Evolutionary conservation across 1,140 invertebrate species (phyloP).

Genomic region (Bombus soroeensis): DNA sequence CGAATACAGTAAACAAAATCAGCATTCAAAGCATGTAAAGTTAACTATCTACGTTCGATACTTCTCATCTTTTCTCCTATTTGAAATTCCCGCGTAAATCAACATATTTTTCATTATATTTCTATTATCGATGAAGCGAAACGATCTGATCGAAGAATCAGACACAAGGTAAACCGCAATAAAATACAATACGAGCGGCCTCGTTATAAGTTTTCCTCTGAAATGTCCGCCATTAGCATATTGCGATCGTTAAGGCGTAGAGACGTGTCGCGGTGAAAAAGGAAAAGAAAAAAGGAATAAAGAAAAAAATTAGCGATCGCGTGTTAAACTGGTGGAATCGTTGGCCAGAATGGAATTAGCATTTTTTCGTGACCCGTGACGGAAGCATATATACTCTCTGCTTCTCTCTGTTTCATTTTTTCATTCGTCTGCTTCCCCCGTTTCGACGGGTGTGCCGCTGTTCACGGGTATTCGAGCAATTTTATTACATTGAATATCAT

Average conservation of each 20-base stretch:
- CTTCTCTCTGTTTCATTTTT: too few relatives aligned
- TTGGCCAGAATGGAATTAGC: constrained; percentile 51
- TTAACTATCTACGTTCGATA: background rate
- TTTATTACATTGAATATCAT: constrained; percentile 42
- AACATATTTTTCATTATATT: background rate
- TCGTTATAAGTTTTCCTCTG: constrained; percentile 45
- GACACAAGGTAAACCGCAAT: background rate
- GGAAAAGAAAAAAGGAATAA: background rate
- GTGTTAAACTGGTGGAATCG: constrained; percentile 55
- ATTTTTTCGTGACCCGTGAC: constrained; percentile 55
- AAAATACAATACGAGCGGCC: constrained; percentile 27
- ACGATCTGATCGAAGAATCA: constrained; percentile 24
- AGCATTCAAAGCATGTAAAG: background rate
- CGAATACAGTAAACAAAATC: background rate
- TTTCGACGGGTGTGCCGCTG: background rate
- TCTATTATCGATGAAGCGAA: constrained; percentile 1
- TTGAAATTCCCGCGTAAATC: background rate
- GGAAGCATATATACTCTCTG: background rate
- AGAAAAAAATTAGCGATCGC: constrained; percentile 51
- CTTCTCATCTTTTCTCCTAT: background rate
- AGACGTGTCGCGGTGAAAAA: constrained; percentile 55
- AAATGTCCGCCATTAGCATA: constrained; percentile 59
- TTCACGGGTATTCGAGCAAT: constrained; percentile 29
- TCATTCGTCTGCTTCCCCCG: background rate
- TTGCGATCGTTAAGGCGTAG: constrained; percentile 61